Conservation (phyloP, 2,797 vertebrate species). For the Brachymystax lenok region DNA sequence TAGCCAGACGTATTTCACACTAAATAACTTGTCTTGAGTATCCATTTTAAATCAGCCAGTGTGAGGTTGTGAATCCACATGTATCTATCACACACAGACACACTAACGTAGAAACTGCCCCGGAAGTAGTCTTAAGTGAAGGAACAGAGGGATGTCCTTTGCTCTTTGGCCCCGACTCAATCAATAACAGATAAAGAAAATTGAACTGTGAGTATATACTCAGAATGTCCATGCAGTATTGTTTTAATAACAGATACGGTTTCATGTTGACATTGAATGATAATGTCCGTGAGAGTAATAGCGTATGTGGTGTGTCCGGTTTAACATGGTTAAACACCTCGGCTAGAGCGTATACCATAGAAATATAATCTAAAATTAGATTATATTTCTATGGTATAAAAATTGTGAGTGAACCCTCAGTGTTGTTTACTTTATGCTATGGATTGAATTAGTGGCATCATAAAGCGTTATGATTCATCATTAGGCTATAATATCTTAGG, state of each 20-base stretch:
- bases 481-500: neutral
- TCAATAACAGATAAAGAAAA: neutral
- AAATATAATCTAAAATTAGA: neutral
- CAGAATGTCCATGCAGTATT: neutral
- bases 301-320: neutral
- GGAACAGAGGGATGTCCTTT: neutral
- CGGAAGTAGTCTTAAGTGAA: neutral
- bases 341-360: neutral
- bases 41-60: neutral
- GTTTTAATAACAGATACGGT: neutral
- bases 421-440: neutral
- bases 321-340: neutral
- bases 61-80: neutral
- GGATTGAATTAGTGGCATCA: neutral
- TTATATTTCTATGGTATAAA: neutral
- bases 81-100: neutral
- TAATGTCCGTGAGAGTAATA: neutral
- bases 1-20: neutral
- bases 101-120: neutral
- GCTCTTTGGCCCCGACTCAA: neutral
- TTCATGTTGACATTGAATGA: neutral
- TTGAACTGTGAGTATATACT: neutral
- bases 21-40: conserved; percentile 1
- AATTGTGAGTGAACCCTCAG: neutral
- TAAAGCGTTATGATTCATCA: neutral